Percentiles rank a stretch among this genome's conserved stretches.
These are phyloP conservation scores for Protophormia terraenovae DNA, from an alignment of 2,888 invertebrate genomes.

Conservation along the genomic window DNA sequence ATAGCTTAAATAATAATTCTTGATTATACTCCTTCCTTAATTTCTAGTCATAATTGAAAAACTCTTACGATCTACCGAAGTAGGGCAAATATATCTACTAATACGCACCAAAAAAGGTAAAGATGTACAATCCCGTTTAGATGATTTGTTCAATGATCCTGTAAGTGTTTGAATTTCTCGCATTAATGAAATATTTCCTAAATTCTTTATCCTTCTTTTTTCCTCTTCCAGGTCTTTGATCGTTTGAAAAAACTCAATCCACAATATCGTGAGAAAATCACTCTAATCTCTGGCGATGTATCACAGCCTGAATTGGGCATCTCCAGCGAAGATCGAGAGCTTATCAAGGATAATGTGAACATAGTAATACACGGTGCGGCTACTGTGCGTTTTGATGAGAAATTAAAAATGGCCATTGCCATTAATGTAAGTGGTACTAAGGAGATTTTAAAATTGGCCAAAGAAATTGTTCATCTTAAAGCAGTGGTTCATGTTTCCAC, in stretches of 20 bases:
- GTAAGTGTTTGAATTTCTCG: constrained; percentile 79
- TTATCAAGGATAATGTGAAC: constrained; percentile 81
- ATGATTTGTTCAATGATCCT: constrained; percentile 87
- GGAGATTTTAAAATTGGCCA: constrained; percentile 85
- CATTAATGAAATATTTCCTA: not conserved
- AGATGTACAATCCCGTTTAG: constrained; percentile 86
- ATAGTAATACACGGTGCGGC: constrained; percentile 95
- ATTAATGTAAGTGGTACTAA: constrained; percentile 88
- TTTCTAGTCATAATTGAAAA: constrained; percentile 84
- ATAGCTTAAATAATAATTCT: no score
- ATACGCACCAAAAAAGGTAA: constrained; percentile 86
- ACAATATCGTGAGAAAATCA: constrained; percentile 80
- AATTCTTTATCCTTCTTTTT: not conserved
- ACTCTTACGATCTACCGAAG: constrained; percentile 83
- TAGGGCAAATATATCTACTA: constrained; percentile 83
- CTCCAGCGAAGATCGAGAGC: constrained; percentile 77
- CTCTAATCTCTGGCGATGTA: constrained; percentile 81
- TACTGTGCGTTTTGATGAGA: constrained; percentile 91
- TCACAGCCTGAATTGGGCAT: constrained; percentile 80
- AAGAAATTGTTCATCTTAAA: constrained; percentile 85
- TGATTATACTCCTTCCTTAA: no score
- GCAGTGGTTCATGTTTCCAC: constrained; percentile 86
- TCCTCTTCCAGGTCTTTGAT: constrained; percentile 73
- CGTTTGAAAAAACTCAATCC: constrained; percentile 76
- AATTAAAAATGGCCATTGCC: constrained; percentile 86